phyloP scores from a whole-genome alignment of 2,888 invertebrate genomes.

The Zhengitettix transpicula region DNA sequence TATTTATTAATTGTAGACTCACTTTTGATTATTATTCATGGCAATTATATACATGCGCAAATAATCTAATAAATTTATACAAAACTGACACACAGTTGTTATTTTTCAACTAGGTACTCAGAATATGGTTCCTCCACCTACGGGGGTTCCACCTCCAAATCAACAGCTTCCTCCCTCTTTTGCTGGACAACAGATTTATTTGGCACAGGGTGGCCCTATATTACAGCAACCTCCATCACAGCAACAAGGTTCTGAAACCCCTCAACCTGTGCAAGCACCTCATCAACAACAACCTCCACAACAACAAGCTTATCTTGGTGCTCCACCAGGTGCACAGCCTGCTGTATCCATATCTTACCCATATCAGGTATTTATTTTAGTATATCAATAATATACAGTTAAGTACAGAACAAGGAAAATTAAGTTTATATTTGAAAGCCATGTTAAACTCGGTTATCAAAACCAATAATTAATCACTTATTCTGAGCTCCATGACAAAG shows the following conservation, averaged over 20 bases:
- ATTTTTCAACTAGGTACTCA: constrained; percentile 1
- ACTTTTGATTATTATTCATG: too few species aligned
- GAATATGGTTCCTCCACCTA: constrained; percentile 4
- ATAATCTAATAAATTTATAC: neutral
- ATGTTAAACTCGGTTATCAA: too few species aligned
- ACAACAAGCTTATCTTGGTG: constrained; percentile 2
- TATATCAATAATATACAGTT: constrained; percentile 3
- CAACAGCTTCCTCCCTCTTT: constrained; percentile 6
- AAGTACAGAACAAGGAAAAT: too few species aligned
- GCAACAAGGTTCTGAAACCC: constrained; percentile 7
- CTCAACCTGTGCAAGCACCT: constrained; percentile 2
- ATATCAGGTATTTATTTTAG: constrained; percentile 8
- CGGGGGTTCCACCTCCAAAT: constrained; percentile 3
- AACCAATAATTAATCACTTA: too few species aligned
- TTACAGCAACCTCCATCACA: constrained; percentile 4
- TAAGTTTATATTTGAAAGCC: too few species aligned
- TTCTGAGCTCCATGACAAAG: too few species aligned
- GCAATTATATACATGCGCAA: neutral
- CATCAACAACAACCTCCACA: constrained; percentile 1
- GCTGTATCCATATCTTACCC: constrained; percentile 6
- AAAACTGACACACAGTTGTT: neutral
- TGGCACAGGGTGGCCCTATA: constrained; percentile 4
- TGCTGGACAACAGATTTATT: constrained; percentile 2
- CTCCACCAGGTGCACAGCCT: constrained; percentile 3
- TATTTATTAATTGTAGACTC: too few species aligned